Conservation (phyloP, 1,140 invertebrate genomes). For the Cydia pomonella region DNA sequence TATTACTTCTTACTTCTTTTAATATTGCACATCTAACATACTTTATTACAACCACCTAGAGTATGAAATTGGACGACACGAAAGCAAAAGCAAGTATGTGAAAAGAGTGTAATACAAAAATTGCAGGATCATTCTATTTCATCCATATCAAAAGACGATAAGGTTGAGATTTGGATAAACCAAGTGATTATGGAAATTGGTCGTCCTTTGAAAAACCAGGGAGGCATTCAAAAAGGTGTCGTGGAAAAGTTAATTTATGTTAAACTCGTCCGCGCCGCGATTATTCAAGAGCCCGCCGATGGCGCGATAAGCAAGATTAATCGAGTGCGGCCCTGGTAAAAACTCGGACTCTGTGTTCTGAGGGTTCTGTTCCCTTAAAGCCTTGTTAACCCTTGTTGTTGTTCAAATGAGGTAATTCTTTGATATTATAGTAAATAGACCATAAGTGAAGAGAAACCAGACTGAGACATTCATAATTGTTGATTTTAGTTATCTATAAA, state of each 20-base stretch:
- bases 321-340: conserved; percentile 60
- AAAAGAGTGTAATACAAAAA: not conserved
- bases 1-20: conserved; percentile 56
- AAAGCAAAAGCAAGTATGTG: not conserved
- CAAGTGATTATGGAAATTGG: conserved; percentile 1
- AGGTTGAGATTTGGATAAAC: not conserved
- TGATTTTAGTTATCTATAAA: too few species aligned
- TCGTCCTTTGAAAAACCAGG: conserved; percentile 52
- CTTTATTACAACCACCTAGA: conserved; percentile 38
- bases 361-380: conserved; percentile 6
- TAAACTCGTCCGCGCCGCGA: conserved; percentile 68
- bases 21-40: conserved; percentile 21
- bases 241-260: conserved; percentile 79
- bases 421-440: too few species aligned
- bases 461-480: too few species aligned
- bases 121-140: not conserved
- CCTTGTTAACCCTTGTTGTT: conserved; percentile 48
- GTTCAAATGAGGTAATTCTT: not conserved
- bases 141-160: not conserved
- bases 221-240: conserved; percentile 67
- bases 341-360: conserved; percentile 50
- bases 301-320: conserved; percentile 74
- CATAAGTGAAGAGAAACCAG: too few species aligned
- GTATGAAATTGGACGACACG: conserved; percentile 36
- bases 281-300: conserved; percentile 71